phyloP scores from a whole-genome alignment of 2,113 vertebrate species.

The Pleuronectes platessa region DNA sequence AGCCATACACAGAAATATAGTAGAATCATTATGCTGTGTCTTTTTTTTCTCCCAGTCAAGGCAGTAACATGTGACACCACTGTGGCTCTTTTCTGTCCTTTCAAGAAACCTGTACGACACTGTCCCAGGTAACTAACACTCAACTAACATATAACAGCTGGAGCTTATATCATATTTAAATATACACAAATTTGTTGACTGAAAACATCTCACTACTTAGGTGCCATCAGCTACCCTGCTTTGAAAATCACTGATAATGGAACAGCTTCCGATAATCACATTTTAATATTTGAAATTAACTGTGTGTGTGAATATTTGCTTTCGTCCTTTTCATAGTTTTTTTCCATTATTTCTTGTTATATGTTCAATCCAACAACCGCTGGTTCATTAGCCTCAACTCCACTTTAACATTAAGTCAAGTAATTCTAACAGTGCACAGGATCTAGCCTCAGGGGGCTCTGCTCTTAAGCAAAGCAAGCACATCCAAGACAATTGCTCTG shows the following conservation, averaged over 20 bases:
- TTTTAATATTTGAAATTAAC: no score
- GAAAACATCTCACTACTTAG: no score
- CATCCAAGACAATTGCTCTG: no score
- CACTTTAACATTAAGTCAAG: background rate
- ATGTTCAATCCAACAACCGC: no score
- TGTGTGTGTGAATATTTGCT: no score
- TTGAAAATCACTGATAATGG: no score
- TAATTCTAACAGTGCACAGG: background rate
- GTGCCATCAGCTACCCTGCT: no score
- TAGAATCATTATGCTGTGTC: background rate
- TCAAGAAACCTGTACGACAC: slow-evolving; percentile 91
- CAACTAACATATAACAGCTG: background rate
- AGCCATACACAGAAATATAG: background rate
- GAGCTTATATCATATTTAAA: no score
- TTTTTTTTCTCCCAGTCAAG: slow-evolving; percentile 85
- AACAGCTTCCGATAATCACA: background rate
- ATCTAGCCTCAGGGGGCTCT: background rate
- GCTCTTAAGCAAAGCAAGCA: no score
- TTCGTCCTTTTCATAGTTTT: no score
- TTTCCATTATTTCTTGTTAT: no score
- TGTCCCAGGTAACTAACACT: slow-evolving; percentile 89
- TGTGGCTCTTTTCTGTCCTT: slow-evolving; percentile 91
- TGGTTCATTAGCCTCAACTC: background rate
- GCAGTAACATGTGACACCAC: slow-evolving; percentile 94
- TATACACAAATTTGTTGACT: no score